These are phyloP conservation scores for Athrips mouffetella DNA, from an alignment of 2,888 invertebrate species.

Conservation along the genomic window DNA sequence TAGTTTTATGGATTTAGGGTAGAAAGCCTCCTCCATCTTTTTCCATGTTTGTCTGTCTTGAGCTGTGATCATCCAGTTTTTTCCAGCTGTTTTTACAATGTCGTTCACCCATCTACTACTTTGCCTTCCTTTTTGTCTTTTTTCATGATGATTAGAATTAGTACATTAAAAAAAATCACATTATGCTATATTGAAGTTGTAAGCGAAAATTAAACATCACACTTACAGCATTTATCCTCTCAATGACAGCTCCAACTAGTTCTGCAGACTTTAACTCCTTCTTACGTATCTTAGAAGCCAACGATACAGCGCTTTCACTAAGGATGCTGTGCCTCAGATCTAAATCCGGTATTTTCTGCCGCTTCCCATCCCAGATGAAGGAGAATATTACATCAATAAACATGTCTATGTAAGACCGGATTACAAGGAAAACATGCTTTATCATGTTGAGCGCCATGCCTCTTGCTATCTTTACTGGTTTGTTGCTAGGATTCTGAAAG, in stretches of 20 bases:
- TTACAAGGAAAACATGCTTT: conserved; percentile 46
- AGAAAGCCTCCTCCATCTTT: too few relatives aligned
- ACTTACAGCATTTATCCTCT: conserved; percentile 84
- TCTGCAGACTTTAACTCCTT: conserved; percentile 82
- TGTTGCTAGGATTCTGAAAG: conserved; percentile 44
- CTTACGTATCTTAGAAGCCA: conserved; percentile 82
- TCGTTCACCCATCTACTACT: too few relatives aligned
- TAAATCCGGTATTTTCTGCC: conserved; percentile 50
- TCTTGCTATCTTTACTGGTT: conserved; percentile 53
- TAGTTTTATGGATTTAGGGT: too few relatives aligned
- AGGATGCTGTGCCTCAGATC: conserved; percentile 53
- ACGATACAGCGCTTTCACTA: conserved; percentile 80
- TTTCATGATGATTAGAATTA: too few relatives aligned
- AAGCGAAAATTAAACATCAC: too few relatives aligned
- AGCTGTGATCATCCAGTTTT: too few relatives aligned
- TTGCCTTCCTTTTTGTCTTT: too few relatives aligned
- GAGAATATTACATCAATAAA: conserved; percentile 56
- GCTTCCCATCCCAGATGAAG: conserved; percentile 50
- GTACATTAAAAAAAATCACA: too few relatives aligned
- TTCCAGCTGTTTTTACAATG: too few relatives aligned
- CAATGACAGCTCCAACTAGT: conserved; percentile 85
- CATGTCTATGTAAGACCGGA: conserved; percentile 54
- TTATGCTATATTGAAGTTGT: too few relatives aligned
- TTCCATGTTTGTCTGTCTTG: too few relatives aligned
- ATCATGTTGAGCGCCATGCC: conserved; percentile 54